These are phyloP conservation scores for Cherax destructor DNA, from an alignment of 1,140 invertebrate genomes.

Conservation along the genomic window DNA sequence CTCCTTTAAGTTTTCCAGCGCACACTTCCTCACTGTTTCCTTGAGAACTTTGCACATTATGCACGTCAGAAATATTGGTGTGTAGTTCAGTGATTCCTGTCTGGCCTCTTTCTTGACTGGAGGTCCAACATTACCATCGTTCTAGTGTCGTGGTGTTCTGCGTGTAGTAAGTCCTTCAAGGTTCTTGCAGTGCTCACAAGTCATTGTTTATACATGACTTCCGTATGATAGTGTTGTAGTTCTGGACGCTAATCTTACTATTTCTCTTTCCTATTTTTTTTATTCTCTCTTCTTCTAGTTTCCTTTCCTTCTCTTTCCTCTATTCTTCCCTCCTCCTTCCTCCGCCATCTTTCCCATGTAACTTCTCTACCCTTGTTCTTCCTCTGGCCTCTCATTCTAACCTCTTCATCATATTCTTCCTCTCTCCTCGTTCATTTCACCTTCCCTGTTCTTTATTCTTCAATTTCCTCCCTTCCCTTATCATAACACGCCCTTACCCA, in stretches of 20 bases:
- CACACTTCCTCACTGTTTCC: background rate
- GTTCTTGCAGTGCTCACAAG: too few relatives aligned
- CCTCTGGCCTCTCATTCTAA: background rate
- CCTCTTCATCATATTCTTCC: background rate
- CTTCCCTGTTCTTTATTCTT: background rate
- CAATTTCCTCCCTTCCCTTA: background rate
- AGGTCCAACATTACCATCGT: too few relatives aligned
- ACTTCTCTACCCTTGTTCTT: background rate
- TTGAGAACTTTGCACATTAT: background rate
- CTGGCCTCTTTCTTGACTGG: too few relatives aligned
- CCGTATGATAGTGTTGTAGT: too few relatives aligned
- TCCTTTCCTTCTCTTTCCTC: background rate
- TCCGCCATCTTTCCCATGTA: background rate
- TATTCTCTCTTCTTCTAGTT: background rate
- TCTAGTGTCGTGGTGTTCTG: too few relatives aligned
- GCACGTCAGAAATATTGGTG: too few relatives aligned
- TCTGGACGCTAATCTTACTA: too few relatives aligned
- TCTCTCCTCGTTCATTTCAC: background rate
- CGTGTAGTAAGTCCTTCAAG: too few relatives aligned
- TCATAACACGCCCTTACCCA: background rate
- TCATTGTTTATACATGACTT: too few relatives aligned
- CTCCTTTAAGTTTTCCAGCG: slow-evolving; percentile 7
- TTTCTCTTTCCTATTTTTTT: too few relatives aligned
- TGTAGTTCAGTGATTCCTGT: too few relatives aligned
- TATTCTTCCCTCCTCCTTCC: background rate